Percentiles rank a stretch among this genome's conserved stretches.
These are phyloP conservation scores for Eupeodes latifasciatus DNA, from an alignment of 2,888 invertebrate genomes.

Conservation along the genomic window DNA sequence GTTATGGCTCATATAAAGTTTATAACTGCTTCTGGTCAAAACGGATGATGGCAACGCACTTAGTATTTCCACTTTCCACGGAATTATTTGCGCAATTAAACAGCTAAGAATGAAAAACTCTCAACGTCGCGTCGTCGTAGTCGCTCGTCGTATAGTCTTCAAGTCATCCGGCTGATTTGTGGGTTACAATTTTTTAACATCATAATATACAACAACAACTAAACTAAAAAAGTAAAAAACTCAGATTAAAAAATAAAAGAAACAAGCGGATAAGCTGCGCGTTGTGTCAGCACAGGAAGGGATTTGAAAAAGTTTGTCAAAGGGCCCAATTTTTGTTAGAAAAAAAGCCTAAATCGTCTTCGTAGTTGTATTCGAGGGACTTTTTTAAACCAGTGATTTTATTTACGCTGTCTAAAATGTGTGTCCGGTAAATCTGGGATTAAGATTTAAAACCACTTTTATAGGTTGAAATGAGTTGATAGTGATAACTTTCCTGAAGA, in stretches of 20 bases:
- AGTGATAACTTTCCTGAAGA: no score
- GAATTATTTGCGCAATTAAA: conserved; percentile 58
- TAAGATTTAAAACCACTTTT: no score
- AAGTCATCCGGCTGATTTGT: conserved; percentile 55
- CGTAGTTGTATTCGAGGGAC: no score
- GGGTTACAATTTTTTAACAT: conserved; percentile 45
- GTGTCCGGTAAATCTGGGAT: no score
- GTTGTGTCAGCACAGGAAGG: neutral
- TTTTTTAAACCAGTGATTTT: no score
- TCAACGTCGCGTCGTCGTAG: neutral
- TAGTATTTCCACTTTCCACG: conserved; percentile 64
- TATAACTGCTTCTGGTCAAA: conserved; percentile 29
- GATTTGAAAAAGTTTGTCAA: neutral
- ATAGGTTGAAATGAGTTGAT: no score
- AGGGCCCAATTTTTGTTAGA: no score
- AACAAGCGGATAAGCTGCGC: conserved; percentile 1
- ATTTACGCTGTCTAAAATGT: no score
- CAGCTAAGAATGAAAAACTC: conserved; percentile 39
- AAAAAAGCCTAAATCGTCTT: no score
- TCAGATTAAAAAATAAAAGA: neutral
- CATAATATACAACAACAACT: neutral
- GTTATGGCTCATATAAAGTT: conserved; percentile 10
- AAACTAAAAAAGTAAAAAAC: neutral
- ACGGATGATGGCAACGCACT: conserved; percentile 45
- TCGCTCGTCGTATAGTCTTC: neutral